Conservation (phyloP, 2,113 vertebrate genomes). For the Corydoras sp. region DNA sequence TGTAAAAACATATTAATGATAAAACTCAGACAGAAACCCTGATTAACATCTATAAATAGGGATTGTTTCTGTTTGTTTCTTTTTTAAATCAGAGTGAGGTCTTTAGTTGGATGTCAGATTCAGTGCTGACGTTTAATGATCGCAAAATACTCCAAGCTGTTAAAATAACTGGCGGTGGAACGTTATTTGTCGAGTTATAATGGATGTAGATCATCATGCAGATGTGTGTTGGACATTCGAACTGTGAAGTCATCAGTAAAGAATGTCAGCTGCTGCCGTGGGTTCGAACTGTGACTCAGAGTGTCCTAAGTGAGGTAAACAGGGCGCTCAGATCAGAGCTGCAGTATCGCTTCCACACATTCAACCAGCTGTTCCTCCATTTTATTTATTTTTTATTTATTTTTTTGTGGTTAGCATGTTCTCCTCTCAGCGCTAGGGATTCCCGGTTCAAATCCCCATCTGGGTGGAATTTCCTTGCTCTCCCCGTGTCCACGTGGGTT, state of each 20-base stretch:
- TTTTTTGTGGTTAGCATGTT: too few species aligned
- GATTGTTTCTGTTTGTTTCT: too few species aligned
- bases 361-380: not conserved
- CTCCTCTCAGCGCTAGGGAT: too few species aligned
- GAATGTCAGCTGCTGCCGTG: slow-evolving; percentile 19
- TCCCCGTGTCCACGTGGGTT: too few species aligned
- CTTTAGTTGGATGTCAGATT: not conserved
- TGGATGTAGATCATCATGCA: not conserved
- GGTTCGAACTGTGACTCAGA: slow-evolving; percentile 8
- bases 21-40: too few species aligned
- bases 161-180: not conserved
- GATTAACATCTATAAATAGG: too few species aligned
- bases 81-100: not conserved
- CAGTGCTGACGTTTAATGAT: not conserved
- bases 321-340: not conserved
- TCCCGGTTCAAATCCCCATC: too few species aligned
- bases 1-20: too few species aligned
- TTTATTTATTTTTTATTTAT: not conserved
- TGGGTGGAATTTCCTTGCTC: too few species aligned
- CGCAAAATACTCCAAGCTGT: not conserved
- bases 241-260: not conserved
- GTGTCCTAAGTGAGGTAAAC: not conserved
- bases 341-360: not conserved
- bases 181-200: not conserved
- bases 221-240: not conserved